Percentiles rank a stretch among this genome's conserved stretches.
Evolutionary conservation across 2,113 vertebrate species (phyloP).

Genomic region (Origma solitaria): DNA sequence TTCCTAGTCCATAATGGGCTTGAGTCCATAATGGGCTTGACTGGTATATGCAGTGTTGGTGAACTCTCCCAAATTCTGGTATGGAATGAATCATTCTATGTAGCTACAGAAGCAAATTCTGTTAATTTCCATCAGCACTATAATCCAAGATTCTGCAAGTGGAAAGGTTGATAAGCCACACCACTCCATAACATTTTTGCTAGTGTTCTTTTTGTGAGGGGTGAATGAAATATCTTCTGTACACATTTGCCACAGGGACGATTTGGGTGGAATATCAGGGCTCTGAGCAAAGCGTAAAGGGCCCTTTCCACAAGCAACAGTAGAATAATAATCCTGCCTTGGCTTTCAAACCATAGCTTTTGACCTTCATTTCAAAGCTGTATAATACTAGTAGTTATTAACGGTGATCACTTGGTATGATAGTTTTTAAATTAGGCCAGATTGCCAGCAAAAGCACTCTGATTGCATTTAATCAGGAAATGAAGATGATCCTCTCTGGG

Average conservation of each 20-base stretch:
- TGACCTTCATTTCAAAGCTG: slow-evolving; percentile 61
- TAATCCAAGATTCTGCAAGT: neutral
- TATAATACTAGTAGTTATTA: slow-evolving; percentile 56
- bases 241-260: neutral
- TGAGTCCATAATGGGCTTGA: neutral
- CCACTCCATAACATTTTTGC: neutral
- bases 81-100: neutral
- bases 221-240: neutral
- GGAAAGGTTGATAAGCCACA: neutral
- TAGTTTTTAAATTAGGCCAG: slow-evolving; percentile 68
- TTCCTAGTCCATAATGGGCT: neutral
- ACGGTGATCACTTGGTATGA: slow-evolving; percentile 52
- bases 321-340: neutral
- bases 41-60: neutral
- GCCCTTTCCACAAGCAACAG: neutral
- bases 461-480: slow-evolving; percentile 68
- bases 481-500: slow-evolving; percentile 14
- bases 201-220: neutral
- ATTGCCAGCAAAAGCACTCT: slow-evolving; percentile 42
- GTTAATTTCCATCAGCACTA: neutral
- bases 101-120: neutral
- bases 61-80: neutral
- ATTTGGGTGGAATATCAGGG: neutral
- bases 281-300: neutral
- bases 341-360: slow-evolving; percentile 36